Evolutionary conservation across 2,888 invertebrate species (phyloP), one percentile per base, ranked within the genome.

Genomic region (Candidula unifasciata): DNA sequence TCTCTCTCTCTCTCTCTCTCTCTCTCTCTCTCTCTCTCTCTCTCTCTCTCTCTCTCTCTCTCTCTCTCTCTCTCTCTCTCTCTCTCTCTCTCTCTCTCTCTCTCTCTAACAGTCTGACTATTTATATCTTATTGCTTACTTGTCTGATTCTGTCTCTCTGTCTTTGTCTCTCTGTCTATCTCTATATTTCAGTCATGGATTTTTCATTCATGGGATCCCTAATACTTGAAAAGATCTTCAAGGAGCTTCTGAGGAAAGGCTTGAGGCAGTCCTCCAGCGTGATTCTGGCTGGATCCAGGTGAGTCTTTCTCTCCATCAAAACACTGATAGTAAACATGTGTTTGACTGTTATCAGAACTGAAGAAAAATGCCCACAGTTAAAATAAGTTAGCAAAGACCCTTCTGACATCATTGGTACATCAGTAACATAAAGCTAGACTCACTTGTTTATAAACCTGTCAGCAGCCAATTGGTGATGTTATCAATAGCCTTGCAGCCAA

Each of bases 131-230:
- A 24, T 60, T 60, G 21, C 21, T 21, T 60, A 60, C 21, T n/a
- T 44, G 44, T 44, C 44, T 44, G 44, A 60, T 13, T 68, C 30
- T 68, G 68, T 30, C 30, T 73, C 13, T 52, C 73, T 73, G n/a
- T 73, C 52, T 52, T 27, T 71, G 44, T 52, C 52, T 71, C 21
- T 37, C 69, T 71, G 69, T 71, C 69, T 33, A 16, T 35, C 30
- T 35, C 18, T 52, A 52, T 73, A 24, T 82, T 74, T 18, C 82
- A 86, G 82, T 87, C 90, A 95, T 95, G 35, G 95, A 95, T 90
- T 97, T 97, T 93, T 96, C 96, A 57, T 98, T 98, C 93, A 96
- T 97, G 95, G 98, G 98, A 0, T 96, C 97, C 0, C 95, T 96
- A 84, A 97, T 98, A 81, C 95, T 98, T 37, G 96, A 96, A 77